Base-by-base conservation (phyloP, 2,113 vertebrate genomes). In the Campylomormyrus tamandua region DNA sequence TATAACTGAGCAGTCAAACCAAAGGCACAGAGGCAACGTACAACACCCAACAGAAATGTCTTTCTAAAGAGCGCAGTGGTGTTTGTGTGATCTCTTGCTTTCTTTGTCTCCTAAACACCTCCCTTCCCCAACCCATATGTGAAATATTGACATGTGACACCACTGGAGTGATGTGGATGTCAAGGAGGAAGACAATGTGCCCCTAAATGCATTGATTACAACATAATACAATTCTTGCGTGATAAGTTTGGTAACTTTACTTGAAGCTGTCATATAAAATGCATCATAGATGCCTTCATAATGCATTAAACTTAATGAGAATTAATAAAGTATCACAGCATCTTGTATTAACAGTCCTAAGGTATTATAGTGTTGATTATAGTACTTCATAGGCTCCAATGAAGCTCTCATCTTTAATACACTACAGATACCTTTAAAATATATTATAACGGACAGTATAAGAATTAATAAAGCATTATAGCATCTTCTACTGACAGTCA, bases 21-120 rank as follows among this genome's bases (percentile, higher is more conserved):
- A 1, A 6, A 19, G 9, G 56, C 6, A 42, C 49, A 35, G 4
- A 10, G n/a, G 49, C 15, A 19, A 50, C 24, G 46, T 85, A 21
- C 46, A 24, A 85, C 10, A 48, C 31, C 7, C 17, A 48, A 0
- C 80, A 48, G 45, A 84, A 45, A 21, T 13, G 8, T 21, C 39
- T 42, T 83, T 48, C 39, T 46, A 48, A 46, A 84, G 83, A 84
- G 83, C 19, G 19, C 7, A 13, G 42, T 84, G 15, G 83, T 48
- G 17, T 17, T 46, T 15, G 27, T 46, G 49, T 35, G 91, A 50
- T 6, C 49, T 83, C 91, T 91, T 93, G 95, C 93, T 93, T 91
- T 91, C 91, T 91, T 93, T 93, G 94, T 93, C 94, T 94, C 94
- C 94, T 92, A 88, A 93, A 93, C 93, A 92, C 93, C 93, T 89